Evolutionary conservation across 2,888 invertebrate genomes (phyloP), one percentile per base, ranked within the genome.

Genomic region (Penaeus monodon): DNA sequence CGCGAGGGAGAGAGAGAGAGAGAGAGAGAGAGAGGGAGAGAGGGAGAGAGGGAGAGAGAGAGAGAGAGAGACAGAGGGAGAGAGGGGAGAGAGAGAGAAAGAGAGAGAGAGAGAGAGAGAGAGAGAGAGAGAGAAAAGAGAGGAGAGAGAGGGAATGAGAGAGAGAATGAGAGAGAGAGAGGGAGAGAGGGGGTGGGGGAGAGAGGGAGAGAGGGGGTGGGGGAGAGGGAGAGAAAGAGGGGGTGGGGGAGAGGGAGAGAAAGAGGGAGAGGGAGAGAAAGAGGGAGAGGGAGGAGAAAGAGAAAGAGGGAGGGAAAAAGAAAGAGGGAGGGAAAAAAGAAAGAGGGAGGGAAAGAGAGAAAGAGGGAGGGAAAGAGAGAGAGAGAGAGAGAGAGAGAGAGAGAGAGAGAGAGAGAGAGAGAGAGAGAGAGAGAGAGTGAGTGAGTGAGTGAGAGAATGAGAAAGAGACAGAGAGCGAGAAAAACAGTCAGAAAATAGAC

Each of bases 1-100:
- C 8, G 33, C 33, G 22, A 73, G 20, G 24, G 44, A 1, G 6
- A 29, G 24, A 1, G 2, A 38, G 44, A 73, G 27, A 73, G 73
- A 66, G 66, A 66, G 66, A 66, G 66, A 66, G 66, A 7, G 66
- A 66, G 2, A 7, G 66, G 7, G 66, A 73, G 27, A 27, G 73
- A 73, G 73, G 27, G 27, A 73, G 73, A 73, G 73, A 73, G 73
- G 38, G 73, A 27, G n/a, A 27, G 73, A 73, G 73, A 27, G 73
- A 27, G n/a, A 73, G n/a, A 27, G 27, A 24, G 27, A 73, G 27
- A 27, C 20, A 73, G 73, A 73, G 73, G 27, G 73, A 27, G 73
- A 27, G 27, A n/a, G 73, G 27, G 27, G 38, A 38, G 38, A 27
- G 27, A 27, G 27, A 38, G 38, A 38, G 38, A 22, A 27, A 6